phyloP scores from a whole-genome alignment of 2,113 vertebrate species.

The Aythya baeri region DNA sequence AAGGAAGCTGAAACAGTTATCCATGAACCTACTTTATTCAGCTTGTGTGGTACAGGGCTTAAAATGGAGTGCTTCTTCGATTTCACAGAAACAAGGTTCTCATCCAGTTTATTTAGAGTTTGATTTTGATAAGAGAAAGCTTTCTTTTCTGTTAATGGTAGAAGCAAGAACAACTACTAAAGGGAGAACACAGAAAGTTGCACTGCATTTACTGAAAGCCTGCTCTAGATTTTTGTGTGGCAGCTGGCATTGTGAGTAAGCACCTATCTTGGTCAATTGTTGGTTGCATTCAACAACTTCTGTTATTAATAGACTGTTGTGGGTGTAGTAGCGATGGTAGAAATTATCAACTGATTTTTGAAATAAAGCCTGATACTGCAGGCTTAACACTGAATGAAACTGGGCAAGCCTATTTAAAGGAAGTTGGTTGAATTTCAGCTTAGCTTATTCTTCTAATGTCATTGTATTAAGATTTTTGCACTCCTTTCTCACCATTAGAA shows the following conservation, averaged over 20 bases:
- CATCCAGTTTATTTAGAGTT: neutral
- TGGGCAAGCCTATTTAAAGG: neutral
- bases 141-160: neutral
- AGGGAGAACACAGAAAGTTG: neutral
- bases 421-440: neutral
- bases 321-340: neutral
- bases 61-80: neutral
- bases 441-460: neutral
- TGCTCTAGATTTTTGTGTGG: neutral
- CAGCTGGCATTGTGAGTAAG: neutral
- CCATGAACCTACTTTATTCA: neutral
- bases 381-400: neutral
- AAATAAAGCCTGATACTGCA: neutral
- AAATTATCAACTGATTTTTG: neutral
- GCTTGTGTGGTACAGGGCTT: neutral
- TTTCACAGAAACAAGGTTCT: neutral
- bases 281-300: neutral
- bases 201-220: neutral
- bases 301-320: neutral
- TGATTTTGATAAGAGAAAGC: neutral
- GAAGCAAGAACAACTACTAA: neutral
- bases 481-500: neutral
- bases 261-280: rapidly evolving
- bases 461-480: neutral
- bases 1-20: neutral